Evolutionary conservation across 2,797 vertebrate genomes (phyloP).

Genomic region (Borostomias antarcticus): DNA sequence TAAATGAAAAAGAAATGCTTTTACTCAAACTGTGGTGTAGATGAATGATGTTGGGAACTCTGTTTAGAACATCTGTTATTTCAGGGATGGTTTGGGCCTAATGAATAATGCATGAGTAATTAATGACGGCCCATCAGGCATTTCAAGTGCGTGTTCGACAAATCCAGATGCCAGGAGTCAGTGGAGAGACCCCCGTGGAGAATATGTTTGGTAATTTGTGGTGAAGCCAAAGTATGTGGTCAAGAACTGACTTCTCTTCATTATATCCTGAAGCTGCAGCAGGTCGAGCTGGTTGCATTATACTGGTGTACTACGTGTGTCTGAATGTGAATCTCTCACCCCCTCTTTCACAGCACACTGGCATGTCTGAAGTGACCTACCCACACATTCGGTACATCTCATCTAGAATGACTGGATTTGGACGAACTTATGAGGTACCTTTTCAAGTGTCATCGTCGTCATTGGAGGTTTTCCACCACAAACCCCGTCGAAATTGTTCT

Average conservation of each 20-base stretch:
- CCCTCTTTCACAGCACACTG: conserved; percentile 71
- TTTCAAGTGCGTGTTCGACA: conserved; percentile 62
- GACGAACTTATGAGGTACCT: conserved; percentile 93
- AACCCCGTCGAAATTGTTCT: background rate
- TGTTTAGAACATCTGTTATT: conserved; percentile 67
- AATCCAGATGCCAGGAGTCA: conserved; percentile 46
- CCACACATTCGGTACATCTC: conserved; percentile 99
- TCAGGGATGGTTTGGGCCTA: conserved; percentile 63
- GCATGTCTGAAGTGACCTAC: conserved; percentile 88
- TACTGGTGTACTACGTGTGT: background rate
- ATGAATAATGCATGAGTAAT: conserved; percentile 73
- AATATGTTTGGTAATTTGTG: background rate
- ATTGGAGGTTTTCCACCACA: background rate
- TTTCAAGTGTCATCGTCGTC: background rate
- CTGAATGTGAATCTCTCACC: conserved; percentile 4
- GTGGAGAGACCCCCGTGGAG: background rate
- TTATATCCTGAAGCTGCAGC: background rate
- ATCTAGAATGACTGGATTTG: conserved; percentile 95
- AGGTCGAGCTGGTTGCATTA: background rate
- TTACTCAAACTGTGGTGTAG: conserved; percentile 54
- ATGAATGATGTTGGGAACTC: conserved; percentile 57
- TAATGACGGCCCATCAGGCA: conserved; percentile 63
- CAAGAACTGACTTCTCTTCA: no score
- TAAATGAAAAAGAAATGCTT: conserved; percentile 58
- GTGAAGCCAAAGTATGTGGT: no score